These are phyloP conservation scores for Xenentodon cancila DNA, from an alignment of 2,797 vertebrate species.

Conservation along the genomic window DNA sequence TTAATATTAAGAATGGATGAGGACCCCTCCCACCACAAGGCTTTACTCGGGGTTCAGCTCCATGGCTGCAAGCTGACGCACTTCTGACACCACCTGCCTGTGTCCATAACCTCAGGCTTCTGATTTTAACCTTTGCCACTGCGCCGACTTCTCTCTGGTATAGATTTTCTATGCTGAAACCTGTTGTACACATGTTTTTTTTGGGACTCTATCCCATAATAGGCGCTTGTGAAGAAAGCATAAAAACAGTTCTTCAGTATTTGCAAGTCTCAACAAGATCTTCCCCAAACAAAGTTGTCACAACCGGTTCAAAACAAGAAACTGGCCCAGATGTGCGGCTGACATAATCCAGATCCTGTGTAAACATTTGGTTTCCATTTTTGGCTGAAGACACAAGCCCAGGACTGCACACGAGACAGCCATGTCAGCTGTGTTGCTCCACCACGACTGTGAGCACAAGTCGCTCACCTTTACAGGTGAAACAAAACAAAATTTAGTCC, in stretches of 20 bases:
- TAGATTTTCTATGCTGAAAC: slow-evolving; percentile 14
- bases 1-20: slow-evolving; percentile 16
- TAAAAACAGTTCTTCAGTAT: slow-evolving; percentile 37
- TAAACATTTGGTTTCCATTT: slow-evolving; percentile 68
- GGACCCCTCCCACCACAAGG: not conserved
- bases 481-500: slow-evolving; percentile 47
- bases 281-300: slow-evolving; percentile 55
- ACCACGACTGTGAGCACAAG: slow-evolving; percentile 34
- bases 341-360: slow-evolving; percentile 43
- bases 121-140: slow-evolving; percentile 49
- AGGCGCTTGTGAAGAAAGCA: slow-evolving; percentile 10
- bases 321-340: slow-evolving; percentile 31
- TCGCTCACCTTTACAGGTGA: slow-evolving; percentile 66
- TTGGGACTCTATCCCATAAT: slow-evolving; percentile 4
- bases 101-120: slow-evolving; percentile 48
- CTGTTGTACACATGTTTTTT: not conserved
- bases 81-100: slow-evolving; percentile 50
- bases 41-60: no score
- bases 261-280: slow-evolving; percentile 71
- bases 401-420: slow-evolving; percentile 15
- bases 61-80: no score
- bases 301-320: slow-evolving; percentile 35
- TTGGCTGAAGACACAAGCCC: slow-evolving; percentile 56
- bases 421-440: slow-evolving; percentile 41
- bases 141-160: not conserved